A percentile compares a stretch with the other conserved stretches of the same genome.
phyloP scores from a whole-genome alignment of 2,888 invertebrate genomes.

The Pinctada fucata region DNA sequence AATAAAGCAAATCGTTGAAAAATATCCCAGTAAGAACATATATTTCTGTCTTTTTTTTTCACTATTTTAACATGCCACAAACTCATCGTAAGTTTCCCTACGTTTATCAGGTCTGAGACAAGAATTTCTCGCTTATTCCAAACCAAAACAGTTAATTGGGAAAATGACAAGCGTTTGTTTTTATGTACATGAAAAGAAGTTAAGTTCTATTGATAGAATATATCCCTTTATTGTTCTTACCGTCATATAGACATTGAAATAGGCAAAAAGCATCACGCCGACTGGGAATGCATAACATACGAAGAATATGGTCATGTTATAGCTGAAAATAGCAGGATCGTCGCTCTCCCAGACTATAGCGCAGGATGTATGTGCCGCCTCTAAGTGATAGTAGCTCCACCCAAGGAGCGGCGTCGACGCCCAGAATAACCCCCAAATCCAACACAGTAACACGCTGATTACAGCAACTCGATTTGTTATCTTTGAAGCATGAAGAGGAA shows the following conservation, averaged over 20 bases:
- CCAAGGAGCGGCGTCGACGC: conserved; percentile 64
- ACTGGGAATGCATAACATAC: conserved; percentile 63
- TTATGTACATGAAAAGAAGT: no score
- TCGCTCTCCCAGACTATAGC: conserved; percentile 57
- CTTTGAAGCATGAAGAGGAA: conserved; percentile 52
- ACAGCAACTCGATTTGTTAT: conserved; percentile 58
- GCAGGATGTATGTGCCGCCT: conserved; percentile 59
- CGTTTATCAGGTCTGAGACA: no score
- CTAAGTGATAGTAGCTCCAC: conserved; percentile 65
- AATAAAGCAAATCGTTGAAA: no score
- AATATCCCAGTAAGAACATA: no score
- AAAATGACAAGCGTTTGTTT: no score
- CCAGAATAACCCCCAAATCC: conserved; percentile 59
- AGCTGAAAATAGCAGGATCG: conserved; percentile 51
- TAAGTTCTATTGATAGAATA: no score
- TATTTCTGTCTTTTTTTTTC: no score
- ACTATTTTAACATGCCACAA: no score
- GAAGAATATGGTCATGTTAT: conserved; percentile 61
- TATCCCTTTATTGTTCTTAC: no score
- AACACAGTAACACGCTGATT: conserved; percentile 46
- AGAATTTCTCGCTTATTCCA: no score
- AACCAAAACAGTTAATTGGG: no score
- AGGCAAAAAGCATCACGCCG: conserved; percentile 55
- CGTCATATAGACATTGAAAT: conserved; percentile 62
- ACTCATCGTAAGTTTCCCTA: no score